phyloP scores from a whole-genome alignment of 2,113 vertebrate genomes.

The Grammomys dolichurus region DNA sequence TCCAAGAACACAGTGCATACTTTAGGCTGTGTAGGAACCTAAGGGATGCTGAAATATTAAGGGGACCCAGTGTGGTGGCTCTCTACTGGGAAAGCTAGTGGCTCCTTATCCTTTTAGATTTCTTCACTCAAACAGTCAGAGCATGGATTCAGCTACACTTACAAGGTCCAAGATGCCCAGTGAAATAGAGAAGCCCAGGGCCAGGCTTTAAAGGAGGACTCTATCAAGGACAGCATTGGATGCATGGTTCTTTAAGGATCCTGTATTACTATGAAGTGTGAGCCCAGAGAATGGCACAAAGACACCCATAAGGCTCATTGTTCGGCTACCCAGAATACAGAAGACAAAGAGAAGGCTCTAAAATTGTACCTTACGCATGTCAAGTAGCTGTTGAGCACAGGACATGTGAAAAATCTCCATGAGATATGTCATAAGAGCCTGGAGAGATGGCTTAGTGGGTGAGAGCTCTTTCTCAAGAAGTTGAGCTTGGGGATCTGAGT shows the following conservation, averaged over 20 bases:
- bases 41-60: background rate
- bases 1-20: background rate
- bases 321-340: background rate
- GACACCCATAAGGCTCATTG: background rate
- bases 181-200: background rate
- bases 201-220: background rate
- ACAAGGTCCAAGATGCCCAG: background rate
- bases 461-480: background rate
- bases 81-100: background rate
- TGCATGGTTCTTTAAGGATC: background rate
- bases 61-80: fast-evolving
- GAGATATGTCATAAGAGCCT: background rate
- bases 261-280: background rate
- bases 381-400: background rate
- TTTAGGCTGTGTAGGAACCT: background rate
- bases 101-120: background rate
- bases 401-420: background rate
- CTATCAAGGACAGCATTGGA: background rate
- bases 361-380: no score
- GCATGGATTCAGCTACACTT: background rate
- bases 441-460: background rate
- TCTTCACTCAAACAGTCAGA: background rate
- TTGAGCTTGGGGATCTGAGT: background rate
- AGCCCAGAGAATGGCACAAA: background rate
- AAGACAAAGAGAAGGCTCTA: background rate